Conservation (phyloP, 2,113 vertebrate genomes). For the Mastomys coucha region DNA sequence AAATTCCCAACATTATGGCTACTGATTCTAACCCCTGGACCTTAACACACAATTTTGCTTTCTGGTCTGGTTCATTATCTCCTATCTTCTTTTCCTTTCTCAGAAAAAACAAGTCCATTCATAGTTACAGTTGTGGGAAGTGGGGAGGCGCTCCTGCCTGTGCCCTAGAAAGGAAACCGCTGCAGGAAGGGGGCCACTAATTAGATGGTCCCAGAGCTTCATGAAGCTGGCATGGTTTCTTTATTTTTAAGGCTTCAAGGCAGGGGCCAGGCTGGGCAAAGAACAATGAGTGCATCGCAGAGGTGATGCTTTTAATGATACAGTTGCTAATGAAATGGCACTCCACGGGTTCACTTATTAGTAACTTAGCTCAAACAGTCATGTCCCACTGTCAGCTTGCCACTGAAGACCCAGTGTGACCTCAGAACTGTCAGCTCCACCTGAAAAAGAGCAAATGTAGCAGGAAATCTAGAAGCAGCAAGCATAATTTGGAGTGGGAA, state of each 20-base stretch:
- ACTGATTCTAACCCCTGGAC: neutral
- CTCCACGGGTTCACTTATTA: conserved; percentile 77
- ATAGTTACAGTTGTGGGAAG: conserved; percentile 14
- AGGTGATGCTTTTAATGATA: conserved; percentile 73
- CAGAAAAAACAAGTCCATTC: conserved; percentile 66
- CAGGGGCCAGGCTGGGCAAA: conserved; percentile 69
- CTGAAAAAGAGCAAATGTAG: conserved; percentile 80
- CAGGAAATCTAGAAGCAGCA: conserved; percentile 77
- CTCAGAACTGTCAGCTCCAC: conserved; percentile 77
- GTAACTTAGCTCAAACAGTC: conserved; percentile 76
- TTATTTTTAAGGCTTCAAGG: conserved; percentile 78
- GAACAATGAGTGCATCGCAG: conserved; percentile 63
- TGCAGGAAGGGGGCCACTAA: conserved; percentile 75
- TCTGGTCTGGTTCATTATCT: conserved; percentile 29
- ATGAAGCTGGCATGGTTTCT: conserved; percentile 64
- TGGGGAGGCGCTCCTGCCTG: neutral
- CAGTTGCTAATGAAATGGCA: conserved; percentile 69
- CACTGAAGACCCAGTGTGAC: conserved; percentile 69
- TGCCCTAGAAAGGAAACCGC: conserved; percentile 45
- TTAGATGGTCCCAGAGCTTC: conserved; percentile 72
- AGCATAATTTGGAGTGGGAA: conserved; percentile 77
- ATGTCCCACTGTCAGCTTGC: conserved; percentile 72
- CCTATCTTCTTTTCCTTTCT: neutral
- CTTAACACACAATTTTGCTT: conserved; percentile 8
- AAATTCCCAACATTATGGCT: neutral